Percentiles rank a stretch among this genome's conserved stretches.
Conservation (phyloP, 2,113 vertebrate species). For the Ctenodactylus gundi region DNA sequence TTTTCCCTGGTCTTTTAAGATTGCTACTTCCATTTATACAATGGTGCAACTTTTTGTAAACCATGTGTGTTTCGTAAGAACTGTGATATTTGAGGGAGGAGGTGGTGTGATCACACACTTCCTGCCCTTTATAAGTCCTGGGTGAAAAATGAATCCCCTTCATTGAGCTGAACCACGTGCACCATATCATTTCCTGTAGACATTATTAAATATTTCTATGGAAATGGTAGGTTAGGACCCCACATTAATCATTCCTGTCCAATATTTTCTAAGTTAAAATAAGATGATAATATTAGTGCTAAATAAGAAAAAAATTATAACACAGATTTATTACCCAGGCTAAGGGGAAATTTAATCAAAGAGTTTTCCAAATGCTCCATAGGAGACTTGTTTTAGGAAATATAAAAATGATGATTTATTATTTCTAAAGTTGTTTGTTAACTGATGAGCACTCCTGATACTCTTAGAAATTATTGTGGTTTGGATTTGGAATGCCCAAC, state of each 20-base stretch:
- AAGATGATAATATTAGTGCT: not conserved
- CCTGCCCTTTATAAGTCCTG: not conserved
- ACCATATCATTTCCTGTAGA: not conserved
- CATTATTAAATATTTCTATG: conserved; percentile 4
- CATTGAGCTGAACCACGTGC: not conserved
- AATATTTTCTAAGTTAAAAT: conserved; percentile 4
- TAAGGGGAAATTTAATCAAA: conserved; percentile 40
- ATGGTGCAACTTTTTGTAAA: not conserved
- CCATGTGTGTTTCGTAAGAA: not conserved
- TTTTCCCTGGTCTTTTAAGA: not conserved
- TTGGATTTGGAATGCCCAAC: no score
- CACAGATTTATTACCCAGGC: not conserved
- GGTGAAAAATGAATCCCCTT: conserved; percentile 4
- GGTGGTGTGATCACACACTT: not conserved
- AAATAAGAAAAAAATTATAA: not conserved
- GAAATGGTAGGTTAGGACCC: not conserved
- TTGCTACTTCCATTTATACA: not conserved
- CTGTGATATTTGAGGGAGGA: not conserved
- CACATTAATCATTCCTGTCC: not conserved
- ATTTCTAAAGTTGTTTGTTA: not conserved
- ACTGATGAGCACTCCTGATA: not conserved
- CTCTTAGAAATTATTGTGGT: no score
- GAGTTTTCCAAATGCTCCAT: not conserved
- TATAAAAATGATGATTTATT: not conserved
- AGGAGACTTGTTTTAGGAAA: conserved; percentile 4